phyloP scores from a whole-genome alignment of 2,113 vertebrate species.

The Pogonocichla stellata region DNA sequence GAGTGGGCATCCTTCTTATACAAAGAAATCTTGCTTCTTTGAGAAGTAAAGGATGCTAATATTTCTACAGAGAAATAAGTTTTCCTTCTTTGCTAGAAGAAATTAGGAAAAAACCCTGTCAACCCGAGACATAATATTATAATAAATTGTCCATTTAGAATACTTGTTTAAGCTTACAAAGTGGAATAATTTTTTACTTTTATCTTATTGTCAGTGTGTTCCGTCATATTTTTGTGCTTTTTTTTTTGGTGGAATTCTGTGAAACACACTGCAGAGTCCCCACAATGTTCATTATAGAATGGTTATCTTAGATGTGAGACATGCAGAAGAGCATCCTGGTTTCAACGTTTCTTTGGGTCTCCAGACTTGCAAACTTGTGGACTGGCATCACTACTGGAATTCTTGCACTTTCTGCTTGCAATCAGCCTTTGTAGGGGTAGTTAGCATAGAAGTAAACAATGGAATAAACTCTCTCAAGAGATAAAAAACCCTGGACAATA shows the following conservation, averaged over 20 bases:
- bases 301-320: neutral
- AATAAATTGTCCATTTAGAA: neutral
- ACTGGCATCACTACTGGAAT: neutral
- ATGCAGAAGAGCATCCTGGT: fast-evolving
- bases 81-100: neutral
- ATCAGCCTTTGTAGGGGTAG: neutral
- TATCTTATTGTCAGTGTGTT: neutral
- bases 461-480: neutral
- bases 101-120: neutral
- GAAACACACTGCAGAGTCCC: neutral
- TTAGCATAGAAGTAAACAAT: neutral
- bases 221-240: neutral
- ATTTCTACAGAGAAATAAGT: neutral
- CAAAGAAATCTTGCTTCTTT: neutral
- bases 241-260: neutral
- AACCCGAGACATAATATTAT: neutral
- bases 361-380: neutral
- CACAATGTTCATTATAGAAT: neutral
- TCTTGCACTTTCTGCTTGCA: neutral
- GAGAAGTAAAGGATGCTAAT: neutral
- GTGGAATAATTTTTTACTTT: neutral
- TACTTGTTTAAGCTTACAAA: neutral
- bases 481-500: neutral
- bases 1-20: neutral
- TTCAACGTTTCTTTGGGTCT: neutral